Base-by-base conservation (phyloP, 2,888 invertebrate species). In the Archips xylosteana region DNA sequence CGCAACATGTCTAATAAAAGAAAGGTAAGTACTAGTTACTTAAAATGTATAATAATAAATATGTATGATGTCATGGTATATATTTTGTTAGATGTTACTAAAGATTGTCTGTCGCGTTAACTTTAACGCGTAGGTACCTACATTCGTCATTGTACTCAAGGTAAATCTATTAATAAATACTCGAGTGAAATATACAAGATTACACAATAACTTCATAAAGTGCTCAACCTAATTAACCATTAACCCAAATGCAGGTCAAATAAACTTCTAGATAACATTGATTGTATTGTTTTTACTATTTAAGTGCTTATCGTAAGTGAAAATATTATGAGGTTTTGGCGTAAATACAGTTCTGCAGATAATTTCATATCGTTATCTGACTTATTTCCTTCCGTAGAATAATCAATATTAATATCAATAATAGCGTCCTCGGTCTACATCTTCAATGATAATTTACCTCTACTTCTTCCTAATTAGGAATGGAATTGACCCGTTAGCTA, bases 161-260 rank as follows among this genome's bases (percentile, higher is more conserved):
- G 71, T 39, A 68, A 64, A 10, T 70, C 65, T 70, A 74, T 61
- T 65, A 70, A 65, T 74, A 74, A 73, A 70, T 60, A 70, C 74
- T 74, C 54, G 65, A 74, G 65, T 65, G 69, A 60, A 74, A 79
- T 85, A 87, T 87, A 87, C 84, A 86, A 79, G 80, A 82, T 82
- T 80, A 80, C 80, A 84, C 80, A 82, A 81, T 84, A 81, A 84
- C 76, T 73, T 78, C 79, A 77, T 80, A 76, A 82, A 84, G 84
- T 85, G 85, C 87, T 88, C 87, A 90, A 89, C 91, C 92, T 83
- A 87, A 88, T 91, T 92, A 88, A 85, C 85, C 81, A 86, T 87
- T 90, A 89, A 89, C 91, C 90, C 85, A 91, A 82, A 87, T 90
- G 82, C 83, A 82, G 80, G 83, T 84, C 84, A 85, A 81, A 86